Percentiles rank a stretch among this genome's conserved stretches.
Evolutionary conservation across 2,888 invertebrate species (phyloP).

Genomic region (Papilio elwesi): DNA sequence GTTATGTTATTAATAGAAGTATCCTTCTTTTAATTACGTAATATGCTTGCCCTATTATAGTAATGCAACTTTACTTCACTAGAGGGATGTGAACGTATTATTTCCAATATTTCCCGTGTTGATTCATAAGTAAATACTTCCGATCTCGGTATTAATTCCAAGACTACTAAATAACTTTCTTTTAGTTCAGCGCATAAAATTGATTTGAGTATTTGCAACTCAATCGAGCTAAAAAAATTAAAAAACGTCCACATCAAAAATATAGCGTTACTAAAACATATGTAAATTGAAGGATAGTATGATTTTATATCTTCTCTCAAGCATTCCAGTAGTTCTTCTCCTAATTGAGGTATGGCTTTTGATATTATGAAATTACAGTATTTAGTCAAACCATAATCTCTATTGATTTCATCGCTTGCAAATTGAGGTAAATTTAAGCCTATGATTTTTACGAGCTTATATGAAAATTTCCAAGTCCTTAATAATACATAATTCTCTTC

Average conservation of each 20-base stretch:
- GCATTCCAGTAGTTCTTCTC: constrained; percentile 6
- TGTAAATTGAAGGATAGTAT: constrained; percentile 28
- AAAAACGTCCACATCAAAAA: not conserved
- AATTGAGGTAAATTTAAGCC: constrained; percentile 45
- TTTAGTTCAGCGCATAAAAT: constrained; percentile 26
- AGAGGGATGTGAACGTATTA: constrained; percentile 25
- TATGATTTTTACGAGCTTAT: constrained; percentile 48
- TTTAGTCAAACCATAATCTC: not conserved
- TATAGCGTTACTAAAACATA: constrained; percentile 21
- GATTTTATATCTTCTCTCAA: constrained; percentile 24
- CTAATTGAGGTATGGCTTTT: constrained; percentile 15
- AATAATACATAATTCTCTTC: constrained; percentile 61
- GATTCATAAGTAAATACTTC: not conserved
- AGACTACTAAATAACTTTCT: constrained; percentile 29
- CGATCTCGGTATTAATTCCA: constrained; percentile 9
- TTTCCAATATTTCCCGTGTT: constrained; percentile 13
- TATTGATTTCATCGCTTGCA: constrained; percentile 3
- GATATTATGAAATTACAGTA: not conserved
- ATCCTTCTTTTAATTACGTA: too few species aligned
- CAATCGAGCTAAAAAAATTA: not conserved
- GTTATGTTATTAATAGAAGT: too few species aligned
- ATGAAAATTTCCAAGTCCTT: constrained; percentile 59
- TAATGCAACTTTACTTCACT: constrained; percentile 29
- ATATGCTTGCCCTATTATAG: constrained; percentile 19
- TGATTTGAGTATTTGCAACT: constrained; percentile 15